These are phyloP conservation scores for Dendroctonus valens DNA, from an alignment of 1,140 invertebrate genomes.

Conservation along the genomic window DNA sequence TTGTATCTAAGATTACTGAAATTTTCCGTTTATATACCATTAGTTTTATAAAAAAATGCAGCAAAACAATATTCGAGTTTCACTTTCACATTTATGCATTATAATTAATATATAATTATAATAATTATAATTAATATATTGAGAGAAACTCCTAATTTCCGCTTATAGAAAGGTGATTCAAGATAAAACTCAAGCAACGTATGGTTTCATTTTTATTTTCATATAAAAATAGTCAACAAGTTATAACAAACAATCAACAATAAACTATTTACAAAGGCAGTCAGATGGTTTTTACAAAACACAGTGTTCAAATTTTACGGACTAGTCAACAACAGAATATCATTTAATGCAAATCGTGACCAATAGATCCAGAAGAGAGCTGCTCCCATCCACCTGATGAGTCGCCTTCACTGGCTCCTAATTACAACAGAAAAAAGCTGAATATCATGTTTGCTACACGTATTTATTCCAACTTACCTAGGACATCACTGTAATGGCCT, in stretches of 20 bases:
- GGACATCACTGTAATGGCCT: conserved; percentile 39
- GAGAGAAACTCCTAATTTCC: neutral
- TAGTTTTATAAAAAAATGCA: no score
- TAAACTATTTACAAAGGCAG: conserved; percentile 27
- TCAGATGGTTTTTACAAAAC: conserved; percentile 6
- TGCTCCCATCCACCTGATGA: conserved; percentile 23
- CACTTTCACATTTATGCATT: no score
- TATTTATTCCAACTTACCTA: conserved; percentile 22
- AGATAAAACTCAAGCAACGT: no score
- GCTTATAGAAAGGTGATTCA: neutral
- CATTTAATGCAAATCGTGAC: conserved; percentile 8
- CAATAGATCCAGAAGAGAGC: conserved; percentile 25
- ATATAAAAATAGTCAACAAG: conserved; percentile 31
- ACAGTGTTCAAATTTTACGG: neutral
- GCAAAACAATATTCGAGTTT: no score
- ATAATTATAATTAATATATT: neutral
- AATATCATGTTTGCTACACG: neutral
- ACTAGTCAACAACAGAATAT: conserved; percentile 1
- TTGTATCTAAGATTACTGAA: no score
- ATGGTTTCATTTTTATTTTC: conserved; percentile 4
- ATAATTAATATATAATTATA: no score
- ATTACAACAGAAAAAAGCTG: neutral
- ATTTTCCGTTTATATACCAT: no score
- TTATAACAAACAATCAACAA: conserved; percentile 27
- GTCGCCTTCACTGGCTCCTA: conserved; percentile 23